Conservation (phyloP, 2,888 invertebrate genomes). For the Cheilosia scutellata region DNA sequence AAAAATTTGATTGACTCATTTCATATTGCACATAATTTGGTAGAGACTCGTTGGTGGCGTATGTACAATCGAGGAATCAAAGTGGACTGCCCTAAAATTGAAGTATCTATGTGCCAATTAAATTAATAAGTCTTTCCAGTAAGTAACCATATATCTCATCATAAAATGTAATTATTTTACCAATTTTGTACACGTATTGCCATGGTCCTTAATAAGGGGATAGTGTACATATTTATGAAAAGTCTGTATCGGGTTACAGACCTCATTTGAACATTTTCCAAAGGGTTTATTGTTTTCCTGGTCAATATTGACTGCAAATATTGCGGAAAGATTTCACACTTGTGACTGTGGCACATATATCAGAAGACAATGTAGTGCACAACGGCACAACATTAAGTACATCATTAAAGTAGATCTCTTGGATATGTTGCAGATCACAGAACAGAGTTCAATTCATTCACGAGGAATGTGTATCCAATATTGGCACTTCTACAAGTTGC, state of each 20-base stretch:
- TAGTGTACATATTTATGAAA: too few species aligned
- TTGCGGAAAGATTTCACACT: not conserved
- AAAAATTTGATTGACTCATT: not conserved
- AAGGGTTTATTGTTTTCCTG: too few species aligned
- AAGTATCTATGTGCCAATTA: too few species aligned
- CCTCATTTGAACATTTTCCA: too few species aligned
- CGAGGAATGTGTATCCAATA: conserved; percentile 14
- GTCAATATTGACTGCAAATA: not conserved
- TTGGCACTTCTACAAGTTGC: conserved; percentile 21
- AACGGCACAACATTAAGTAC: conserved; percentile 31
- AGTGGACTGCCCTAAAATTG: too few species aligned
- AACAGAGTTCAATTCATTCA: conserved; percentile 38
- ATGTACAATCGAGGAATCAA: not conserved
- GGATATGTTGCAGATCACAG: conserved; percentile 36
- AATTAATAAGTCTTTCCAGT: too few species aligned
- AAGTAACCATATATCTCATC: too few species aligned
- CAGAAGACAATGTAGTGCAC: not conserved
- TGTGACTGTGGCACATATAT: not conserved
- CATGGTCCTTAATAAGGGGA: too few species aligned
- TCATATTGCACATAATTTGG: not conserved
- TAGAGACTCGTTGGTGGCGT: not conserved
- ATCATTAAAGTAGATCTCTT: conserved; percentile 1
- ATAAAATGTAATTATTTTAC: too few species aligned
- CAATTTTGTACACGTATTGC: too few species aligned
- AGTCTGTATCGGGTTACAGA: too few species aligned